Percentiles rank a stretch among this genome's conserved stretches.
Conservation (phyloP, 2,797 vertebrate genomes). For the Apogon talboti region DNA sequence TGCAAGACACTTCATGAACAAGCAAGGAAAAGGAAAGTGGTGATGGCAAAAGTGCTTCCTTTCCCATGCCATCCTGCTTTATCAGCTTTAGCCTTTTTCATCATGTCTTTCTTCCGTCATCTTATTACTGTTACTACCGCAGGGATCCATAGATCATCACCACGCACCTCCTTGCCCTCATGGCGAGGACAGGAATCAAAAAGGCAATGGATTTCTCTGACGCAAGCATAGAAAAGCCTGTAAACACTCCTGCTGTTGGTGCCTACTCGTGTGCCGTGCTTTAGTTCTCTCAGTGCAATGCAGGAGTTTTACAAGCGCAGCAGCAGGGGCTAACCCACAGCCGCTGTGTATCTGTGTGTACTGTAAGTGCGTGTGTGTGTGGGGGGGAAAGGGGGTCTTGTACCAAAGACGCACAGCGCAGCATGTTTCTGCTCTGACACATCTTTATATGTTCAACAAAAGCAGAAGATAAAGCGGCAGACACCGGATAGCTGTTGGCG, state of each 20-base stretch:
- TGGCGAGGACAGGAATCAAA: slow-evolving; percentile 60
- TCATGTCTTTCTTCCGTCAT: slow-evolving; percentile 37
- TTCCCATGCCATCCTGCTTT: slow-evolving; percentile 27
- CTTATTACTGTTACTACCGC: slow-evolving; percentile 48
- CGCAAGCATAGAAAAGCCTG: slow-evolving; percentile 63
- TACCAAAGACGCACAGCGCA: slow-evolving; percentile 10
- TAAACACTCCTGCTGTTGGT: slow-evolving; percentile 52
- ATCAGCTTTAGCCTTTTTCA: slow-evolving; percentile 38
- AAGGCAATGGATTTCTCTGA: slow-evolving; percentile 64
- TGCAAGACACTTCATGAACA: slow-evolving; percentile 32
- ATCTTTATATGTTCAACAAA: slow-evolving; percentile 14
- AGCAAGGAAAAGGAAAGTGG: slow-evolving; percentile 42
- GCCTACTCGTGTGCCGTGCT: slow-evolving; percentile 22
- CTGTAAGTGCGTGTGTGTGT: slow-evolving; percentile 13
- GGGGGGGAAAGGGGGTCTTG: slow-evolving; percentile 21
- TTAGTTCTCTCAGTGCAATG: slow-evolving; percentile 72
- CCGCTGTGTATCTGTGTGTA: slow-evolving; percentile 32
- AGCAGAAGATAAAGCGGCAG: slow-evolving; percentile 8
- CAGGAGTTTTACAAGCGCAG: slow-evolving; percentile 77
- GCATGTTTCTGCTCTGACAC: slow-evolving; percentile 22
- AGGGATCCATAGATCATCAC: slow-evolving; percentile 56
- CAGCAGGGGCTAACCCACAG: slow-evolving; percentile 33
- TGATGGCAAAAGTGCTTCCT: slow-evolving; percentile 43
- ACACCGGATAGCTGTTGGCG: not conserved
- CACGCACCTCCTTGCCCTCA: slow-evolving; percentile 50